Evolutionary conservation across 2,888 invertebrate species (phyloP), one percentile per base, ranked within the genome.

Genomic region (Ecliptopera silaceata): DNA sequence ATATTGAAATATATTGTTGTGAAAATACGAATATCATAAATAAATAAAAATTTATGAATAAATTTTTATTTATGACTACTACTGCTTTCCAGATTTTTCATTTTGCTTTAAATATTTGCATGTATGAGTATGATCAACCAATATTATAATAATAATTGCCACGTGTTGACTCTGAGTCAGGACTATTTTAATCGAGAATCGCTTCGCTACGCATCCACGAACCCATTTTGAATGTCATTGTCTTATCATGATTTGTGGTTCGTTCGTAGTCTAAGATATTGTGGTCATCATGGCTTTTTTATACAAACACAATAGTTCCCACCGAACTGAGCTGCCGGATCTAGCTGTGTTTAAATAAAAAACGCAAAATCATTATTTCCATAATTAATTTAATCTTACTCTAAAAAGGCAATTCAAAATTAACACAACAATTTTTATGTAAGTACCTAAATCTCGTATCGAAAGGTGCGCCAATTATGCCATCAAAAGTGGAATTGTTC

Each of bases 401-500:
- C n/a, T n/a, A n/a, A n/a, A n/a, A 26, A 26, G 26, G 26, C 26
- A 26, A 20, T 46, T 34, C 20, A 8, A 12, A 47, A 41, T 13
- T 31, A 22, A 6, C 15, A 36, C 43, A 32, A 43, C 20, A 22
- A 6, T 56, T 45, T 20, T 22, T 46, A 10, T 15, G 3, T 15
- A 22, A 42, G n/a, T n/a, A n/a, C n/a, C n/a, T n/a, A n/a, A 50
- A 42, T 18, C 43, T 11, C 15, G 6, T 38, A 4, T 31, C 48
- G 49, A 32, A 31, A 45, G 26, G 29, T 18, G 32, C 29, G 32
- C 47, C 48, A 52, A 57, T 47, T 44, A 47, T 29, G 42, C 26
- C 11, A 32, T 13, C 34, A 52, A 48, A 43, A 47, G 44, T 52
- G 32, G 43, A 42, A 44, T 52, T 38, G 52, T 48, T 39, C 52